Evolutionary conservation across 2,888 invertebrate genomes (phyloP), one percentile per base, ranked within the genome.

Genomic region (Xanthia togata): DNA sequence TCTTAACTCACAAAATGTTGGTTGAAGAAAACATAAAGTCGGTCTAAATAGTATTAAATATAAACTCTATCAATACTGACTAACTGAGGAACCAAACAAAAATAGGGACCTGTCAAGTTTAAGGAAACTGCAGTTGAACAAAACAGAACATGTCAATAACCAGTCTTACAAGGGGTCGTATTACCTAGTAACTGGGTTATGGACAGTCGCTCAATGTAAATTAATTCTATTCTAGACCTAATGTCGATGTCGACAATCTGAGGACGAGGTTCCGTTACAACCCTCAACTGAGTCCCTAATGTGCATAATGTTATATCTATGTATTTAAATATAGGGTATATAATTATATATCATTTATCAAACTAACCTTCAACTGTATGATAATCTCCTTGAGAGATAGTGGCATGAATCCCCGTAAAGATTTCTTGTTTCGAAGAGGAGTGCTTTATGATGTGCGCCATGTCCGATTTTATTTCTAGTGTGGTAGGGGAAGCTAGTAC

Each of bases 321-420:
- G 50, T 55, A 4, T 55, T n/a, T 55, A 4, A 35, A 67, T 35
- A 5, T 35, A 35, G 5, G 23, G 23, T 12, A 8, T 17, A 17
- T 4, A n/a, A 59, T 69, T 8, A 41, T 50, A 17, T 50, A 23
- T 23, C 9, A 31, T n/a, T 12, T 17, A 35, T 12, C 12, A 44
- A 12, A n/a, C 47, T 26, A 1, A 85, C 85, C 83, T 26, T 78
- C 78, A 26, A 84, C 14, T n/a, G 85, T 80, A 0, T 47, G 6
- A 41, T 70, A 84, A 62, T 85, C 77, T 55, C 79, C 82, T 38
- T 67, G 80, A 17, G 86, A 83, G 12, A 81, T 78, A 12, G 76
- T 84, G 1, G 86, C 70, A 20, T 86, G 84, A 11, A 87, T 69
- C 2, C 87, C 87, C 0, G 84, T 87, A 41, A 84, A 86, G n/a